Conservation (phyloP, 23 tunicate genomes). For the Ciona savignyi region DNA sequence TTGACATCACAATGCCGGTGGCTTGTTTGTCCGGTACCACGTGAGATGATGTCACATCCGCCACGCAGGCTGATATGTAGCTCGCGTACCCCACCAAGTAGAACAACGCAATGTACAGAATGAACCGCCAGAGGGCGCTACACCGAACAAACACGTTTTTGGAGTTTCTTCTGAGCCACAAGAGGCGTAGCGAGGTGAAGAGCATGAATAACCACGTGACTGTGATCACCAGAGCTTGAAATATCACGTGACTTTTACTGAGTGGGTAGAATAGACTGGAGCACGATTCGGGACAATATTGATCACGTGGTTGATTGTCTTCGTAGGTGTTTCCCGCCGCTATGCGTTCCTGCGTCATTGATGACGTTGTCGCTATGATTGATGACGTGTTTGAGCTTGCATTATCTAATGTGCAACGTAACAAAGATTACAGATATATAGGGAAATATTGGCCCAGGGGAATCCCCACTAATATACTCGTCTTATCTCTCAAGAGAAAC, state of each 20-base stretch:
- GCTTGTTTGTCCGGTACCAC: not conserved
- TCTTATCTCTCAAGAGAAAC: too few species aligned
- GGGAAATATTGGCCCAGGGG: too few species aligned
- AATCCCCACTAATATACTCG: too few species aligned
- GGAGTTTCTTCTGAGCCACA: constrained; percentile 76
- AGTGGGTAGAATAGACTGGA: constrained; percentile 40
- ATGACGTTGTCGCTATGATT: too few species aligned
- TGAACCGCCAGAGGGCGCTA: constrained; percentile 96
- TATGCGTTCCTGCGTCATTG: too few species aligned
- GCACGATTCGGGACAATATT: not conserved
- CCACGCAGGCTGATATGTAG: constrained; percentile 34
- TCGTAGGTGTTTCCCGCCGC: too few species aligned
- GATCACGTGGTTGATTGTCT: too few species aligned
- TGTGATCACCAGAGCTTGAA: constrained; percentile 21
- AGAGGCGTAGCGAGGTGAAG: constrained; percentile 42
- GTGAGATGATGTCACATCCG: constrained; percentile 20
- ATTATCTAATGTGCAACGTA: too few species aligned
- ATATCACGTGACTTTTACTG: constrained; percentile 28
- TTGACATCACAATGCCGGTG: not conserved
- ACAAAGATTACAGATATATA: too few species aligned
- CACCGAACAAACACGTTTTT: constrained; percentile 82
- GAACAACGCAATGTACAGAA: constrained; percentile 40
- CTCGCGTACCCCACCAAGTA: constrained; percentile 30
- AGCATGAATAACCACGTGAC: constrained; percentile 56
- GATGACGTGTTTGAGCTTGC: too few species aligned